Evolutionary conservation across 2,797 vertebrate species (phyloP).

Genomic region (Lithobates pipiens): DNA sequence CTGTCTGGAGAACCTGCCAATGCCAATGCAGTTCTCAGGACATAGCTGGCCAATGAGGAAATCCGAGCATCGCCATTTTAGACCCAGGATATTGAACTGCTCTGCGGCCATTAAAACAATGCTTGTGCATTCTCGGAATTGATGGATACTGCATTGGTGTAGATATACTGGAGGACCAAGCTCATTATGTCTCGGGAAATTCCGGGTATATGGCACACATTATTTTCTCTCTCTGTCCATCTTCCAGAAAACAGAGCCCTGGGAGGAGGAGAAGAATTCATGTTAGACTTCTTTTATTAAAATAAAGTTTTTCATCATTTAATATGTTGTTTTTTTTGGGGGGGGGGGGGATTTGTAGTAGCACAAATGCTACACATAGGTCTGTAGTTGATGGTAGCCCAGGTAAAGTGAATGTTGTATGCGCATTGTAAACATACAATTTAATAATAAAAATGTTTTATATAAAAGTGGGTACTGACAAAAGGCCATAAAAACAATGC

Average conservation of each 20-base stretch:
- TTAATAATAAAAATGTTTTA: no score
- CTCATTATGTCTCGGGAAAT: slow-evolving; percentile 76
- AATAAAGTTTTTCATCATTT: no score
- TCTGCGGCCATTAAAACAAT: slow-evolving; percentile 78
- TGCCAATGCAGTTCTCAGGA: slow-evolving; percentile 80
- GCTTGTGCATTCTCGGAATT: slow-evolving; percentile 73
- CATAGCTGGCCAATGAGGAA: slow-evolving; percentile 77
- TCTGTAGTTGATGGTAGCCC: no score
- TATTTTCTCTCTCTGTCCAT: slow-evolving; percentile 72
- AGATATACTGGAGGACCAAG: slow-evolving; percentile 79
- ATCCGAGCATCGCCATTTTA: slow-evolving; percentile 74
- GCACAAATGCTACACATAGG: no score
- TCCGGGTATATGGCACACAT: slow-evolving; percentile 75
- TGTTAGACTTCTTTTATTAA: no score
- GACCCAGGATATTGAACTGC: slow-evolving; percentile 75
- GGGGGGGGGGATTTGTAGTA: no score
- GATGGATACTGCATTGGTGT: slow-evolving; percentile 73
- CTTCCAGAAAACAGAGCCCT: slow-evolving; percentile 78
- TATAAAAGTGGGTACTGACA: no score
- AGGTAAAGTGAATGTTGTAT: no score
- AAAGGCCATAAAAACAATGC: no score
- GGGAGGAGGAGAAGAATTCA: neutral
- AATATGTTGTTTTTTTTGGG: no score
- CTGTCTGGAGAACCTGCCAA: slow-evolving; percentile 75
- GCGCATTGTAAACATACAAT: no score